These are phyloP conservation scores for Microcebus griseorufus DNA, from an alignment of 2,113 vertebrate genomes.

Conservation along the genomic window DNA sequence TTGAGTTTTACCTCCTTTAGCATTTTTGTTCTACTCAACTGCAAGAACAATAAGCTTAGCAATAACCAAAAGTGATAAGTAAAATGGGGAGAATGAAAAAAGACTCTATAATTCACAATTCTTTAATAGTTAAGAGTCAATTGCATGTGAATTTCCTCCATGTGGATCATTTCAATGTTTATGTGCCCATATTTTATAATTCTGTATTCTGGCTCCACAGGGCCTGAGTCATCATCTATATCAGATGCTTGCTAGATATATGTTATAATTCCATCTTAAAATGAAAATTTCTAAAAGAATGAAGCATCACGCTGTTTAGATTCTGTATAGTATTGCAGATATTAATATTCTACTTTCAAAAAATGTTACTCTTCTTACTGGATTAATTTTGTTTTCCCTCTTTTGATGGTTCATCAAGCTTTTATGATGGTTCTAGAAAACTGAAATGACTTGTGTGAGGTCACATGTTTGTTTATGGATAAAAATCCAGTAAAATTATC, in stretches of 20 bases:
- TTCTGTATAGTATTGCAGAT: not conserved
- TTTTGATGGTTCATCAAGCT: not conserved
- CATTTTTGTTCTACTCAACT: not conserved
- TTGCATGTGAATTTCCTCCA: not conserved
- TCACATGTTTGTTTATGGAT: not conserved
- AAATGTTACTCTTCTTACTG: not conserved
- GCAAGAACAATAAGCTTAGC: not conserved
- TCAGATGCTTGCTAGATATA: not conserved
- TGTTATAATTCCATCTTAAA: not conserved
- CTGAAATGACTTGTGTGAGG: not conserved
- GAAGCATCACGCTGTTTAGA: not conserved
- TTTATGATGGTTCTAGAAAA: not conserved
- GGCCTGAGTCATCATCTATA: not conserved
- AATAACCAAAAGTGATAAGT: not conserved
- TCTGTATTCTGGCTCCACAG: not conserved
- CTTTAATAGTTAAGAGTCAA: not conserved
- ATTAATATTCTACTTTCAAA: not conserved
- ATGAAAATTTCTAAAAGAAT: not conserved
- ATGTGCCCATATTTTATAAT: not conserved
- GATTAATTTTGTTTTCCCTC: not conserved
- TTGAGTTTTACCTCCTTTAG: not conserved
- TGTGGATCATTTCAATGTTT: not conserved
- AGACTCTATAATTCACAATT: not conserved
- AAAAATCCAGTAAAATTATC: constrained; percentile 4
- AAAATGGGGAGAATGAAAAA: not conserved